phyloP scores from a whole-genome alignment of 2,888 invertebrate species.

The Gymnoscelis rufifasciata region DNA sequence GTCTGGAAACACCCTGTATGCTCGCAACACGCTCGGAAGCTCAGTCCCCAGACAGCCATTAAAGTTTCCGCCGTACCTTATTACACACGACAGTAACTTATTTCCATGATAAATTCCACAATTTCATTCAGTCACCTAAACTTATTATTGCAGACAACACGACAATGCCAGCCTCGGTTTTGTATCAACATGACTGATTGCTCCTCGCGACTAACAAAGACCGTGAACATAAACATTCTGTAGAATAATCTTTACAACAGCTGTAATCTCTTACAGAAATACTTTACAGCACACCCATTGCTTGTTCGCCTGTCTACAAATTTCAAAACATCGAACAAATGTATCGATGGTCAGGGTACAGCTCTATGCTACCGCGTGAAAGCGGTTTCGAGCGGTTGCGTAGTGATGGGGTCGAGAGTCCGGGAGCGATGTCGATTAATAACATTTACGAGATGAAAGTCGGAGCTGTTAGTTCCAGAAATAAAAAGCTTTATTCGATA shows the following conservation, averaged over 20 bases:
- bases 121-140: slow-evolving; percentile 51
- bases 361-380: slow-evolving; percentile 19
- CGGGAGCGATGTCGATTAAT: slow-evolving; percentile 75
- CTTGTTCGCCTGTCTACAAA: slow-evolving; percentile 2
- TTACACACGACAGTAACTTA: slow-evolving; percentile 52
- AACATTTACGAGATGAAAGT: slow-evolving; percentile 78
- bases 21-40: slow-evolving; percentile 5
- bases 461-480: slow-evolving; percentile 62
- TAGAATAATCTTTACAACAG: slow-evolving; percentile 46
- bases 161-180: slow-evolving; percentile 61
- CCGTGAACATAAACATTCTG: slow-evolving; percentile 62
- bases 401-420: slow-evolving; percentile 49
- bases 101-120: slow-evolving; percentile 54
- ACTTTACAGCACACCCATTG: slow-evolving; percentile 28
- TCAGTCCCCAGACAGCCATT: slow-evolving; percentile 45
- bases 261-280: slow-evolving; percentile 5
- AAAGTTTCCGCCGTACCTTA: slow-evolving; percentile 46
- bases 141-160: slow-evolving; percentile 51
- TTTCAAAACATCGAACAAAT: slow-evolving; percentile 1
- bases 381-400: slow-evolving; percentile 12
- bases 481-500: slow-evolving; percentile 69
- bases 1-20: slow-evolving; percentile 20
- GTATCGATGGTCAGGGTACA: slow-evolving; percentile 33
- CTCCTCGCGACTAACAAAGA: slow-evolving; percentile 62
- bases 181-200: slow-evolving; percentile 73